Base-by-base conservation (phyloP, 2,888 invertebrate species). In the Yponomeuta cagnagella region DNA sequence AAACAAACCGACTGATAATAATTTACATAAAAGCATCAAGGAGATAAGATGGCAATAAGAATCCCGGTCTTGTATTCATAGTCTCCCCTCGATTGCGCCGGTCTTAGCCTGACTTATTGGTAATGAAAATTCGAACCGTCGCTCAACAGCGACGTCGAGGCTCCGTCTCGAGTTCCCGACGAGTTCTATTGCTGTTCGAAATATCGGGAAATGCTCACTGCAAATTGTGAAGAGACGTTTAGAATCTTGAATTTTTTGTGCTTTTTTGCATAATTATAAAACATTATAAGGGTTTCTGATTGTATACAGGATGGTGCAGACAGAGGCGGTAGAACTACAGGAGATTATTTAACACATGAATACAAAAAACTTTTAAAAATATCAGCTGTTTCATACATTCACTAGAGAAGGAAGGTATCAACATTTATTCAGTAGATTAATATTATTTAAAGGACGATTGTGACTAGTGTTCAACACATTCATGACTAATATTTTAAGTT, bases 121-220 rank as follows among this genome's bases (percentile, higher is more conserved):
- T 81, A 82, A 82, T 83, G 82, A 82, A 82, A 83, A 82, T 82
- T 86, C 80, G 84, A 85, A 82, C 84, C 83, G 83, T 84, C 81
- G 77, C 77, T 65, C 52, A 58, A 15, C 52, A 15, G 12, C 52
- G 12, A 58, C 15, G 52, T 12, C 15, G 52, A 58, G 15, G 52
- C 15, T 15, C 15, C 52, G 15, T 15, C 52, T 58, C 15, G 6
- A 43, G 43, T 43, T 43, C 43, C 43, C 43, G 43, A 43, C 43
- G 52, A 58, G 15, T 58, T 58, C 15, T 58, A 15, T 58, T 58
- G 52, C 15, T 58, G 52, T 58, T 58, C 52, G 52, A 15, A 15
- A 58, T 58, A 58, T 58, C 12, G 52, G 15, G 15, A 58, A 58
- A 15, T 15, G 52, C 52, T 58, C 52, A 58, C 15, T 58, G 52